These are phyloP conservation scores for Pantelozetes paolii DNA, from an alignment of 2,888 invertebrate genomes.

Conservation along the genomic window DNA sequence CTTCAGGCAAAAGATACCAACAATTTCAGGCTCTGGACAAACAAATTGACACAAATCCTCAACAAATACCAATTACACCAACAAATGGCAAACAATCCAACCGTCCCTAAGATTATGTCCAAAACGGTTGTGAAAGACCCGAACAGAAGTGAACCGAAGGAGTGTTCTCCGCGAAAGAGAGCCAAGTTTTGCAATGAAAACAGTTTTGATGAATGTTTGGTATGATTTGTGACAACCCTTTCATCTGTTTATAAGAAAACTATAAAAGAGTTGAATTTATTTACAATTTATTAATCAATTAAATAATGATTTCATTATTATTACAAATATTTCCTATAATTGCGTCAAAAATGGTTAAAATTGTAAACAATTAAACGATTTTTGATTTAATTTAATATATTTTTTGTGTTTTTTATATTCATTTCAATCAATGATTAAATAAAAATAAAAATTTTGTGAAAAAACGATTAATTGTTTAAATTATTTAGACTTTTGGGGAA, in stretches of 20 bases:
- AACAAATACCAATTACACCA: not conserved
- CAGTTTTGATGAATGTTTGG: not conserved
- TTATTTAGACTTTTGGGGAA: not conserved
- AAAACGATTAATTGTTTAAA: not conserved
- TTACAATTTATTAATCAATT: no score
- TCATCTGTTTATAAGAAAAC: not conserved
- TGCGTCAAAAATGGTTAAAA: no score
- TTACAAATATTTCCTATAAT: no score
- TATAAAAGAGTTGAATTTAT: no score
- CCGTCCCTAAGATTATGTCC: constrained; percentile 28
- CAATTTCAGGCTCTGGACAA: constrained; percentile 10
- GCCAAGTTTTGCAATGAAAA: constrained; percentile 10
- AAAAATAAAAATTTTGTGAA: not conserved
- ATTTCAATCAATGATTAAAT: not conserved
- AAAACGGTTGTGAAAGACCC: not conserved
- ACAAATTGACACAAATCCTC: constrained; percentile 24
- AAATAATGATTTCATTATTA: no score
- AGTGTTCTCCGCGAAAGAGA: constrained; percentile 11
- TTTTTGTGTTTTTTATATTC: not conserved
- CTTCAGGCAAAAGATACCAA: constrained; percentile 6
- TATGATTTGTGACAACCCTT: not conserved
- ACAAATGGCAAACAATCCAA: constrained; percentile 13
- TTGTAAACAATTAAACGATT: no score
- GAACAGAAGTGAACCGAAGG: not conserved
- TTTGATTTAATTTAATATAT: not conserved